Evolutionary conservation across 2,113 vertebrate species (phyloP), one percentile per base, ranked within the genome.

Genomic region (Pholis gunnellus): DNA sequence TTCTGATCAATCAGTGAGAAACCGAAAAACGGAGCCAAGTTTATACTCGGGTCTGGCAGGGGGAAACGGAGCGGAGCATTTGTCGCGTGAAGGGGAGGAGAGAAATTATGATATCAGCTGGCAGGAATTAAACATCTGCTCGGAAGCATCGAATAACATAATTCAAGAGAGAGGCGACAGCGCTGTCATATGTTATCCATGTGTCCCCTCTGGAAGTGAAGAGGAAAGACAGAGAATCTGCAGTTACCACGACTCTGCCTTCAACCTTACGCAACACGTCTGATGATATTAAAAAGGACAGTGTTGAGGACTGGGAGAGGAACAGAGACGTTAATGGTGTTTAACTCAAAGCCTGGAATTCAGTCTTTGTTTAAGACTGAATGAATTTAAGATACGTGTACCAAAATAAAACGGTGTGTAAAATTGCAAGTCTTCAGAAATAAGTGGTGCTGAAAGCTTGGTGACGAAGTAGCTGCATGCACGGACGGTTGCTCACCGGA

Each of bases 141-240:
- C 69, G 79, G 87, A 90, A 88, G 82, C 68, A 72, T 27, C 6
- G 36, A 46, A 34, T 22, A 72, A 88, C 56, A 87, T 83, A 78
- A 88, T 44, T 90, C 75, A 89, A 68, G 52, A 15, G 63, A 61
- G 46, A 38, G 42, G 50, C 3, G 20, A 82, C 67, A 22, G 42
- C 0, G 15, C 17, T 8, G 71, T 87, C 64, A 22, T 76, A 22
- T 61, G 80, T 88, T 81, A 85, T 44, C 70, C 34, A 34, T 9
- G 72, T 81, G 68, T 86, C 77, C 52, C 63, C 27, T 25, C 82
- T 72, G 25, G 78, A 56, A 60, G 61, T 36, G 44, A 71, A 65
- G 83, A 91, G 82, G 40, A 86, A 80, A 92, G 63, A 81, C 89
- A 89, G 83, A 88, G 36, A 60, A 84, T 25, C 64, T 59, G 70